Evolutionary conservation across 2,888 invertebrate species (phyloP).

Genomic region (Diaprepes abbreviatus): DNA sequence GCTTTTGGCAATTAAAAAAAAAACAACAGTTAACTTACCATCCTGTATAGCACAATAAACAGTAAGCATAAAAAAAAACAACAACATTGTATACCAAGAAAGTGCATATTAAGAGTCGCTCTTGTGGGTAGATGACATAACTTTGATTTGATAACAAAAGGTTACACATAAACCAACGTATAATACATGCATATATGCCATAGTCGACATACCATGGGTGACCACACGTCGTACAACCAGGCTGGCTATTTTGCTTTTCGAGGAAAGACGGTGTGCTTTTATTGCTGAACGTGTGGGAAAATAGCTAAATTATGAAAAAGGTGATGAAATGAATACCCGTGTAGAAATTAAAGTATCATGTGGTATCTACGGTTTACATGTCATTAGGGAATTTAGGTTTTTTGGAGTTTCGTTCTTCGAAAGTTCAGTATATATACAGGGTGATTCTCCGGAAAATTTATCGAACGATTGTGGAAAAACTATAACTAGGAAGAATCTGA

Average conservation of each 20-base stretch:
- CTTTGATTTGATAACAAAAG: slow-evolving; percentile 13
- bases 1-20: too few relatives aligned
- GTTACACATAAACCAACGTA: not conserved
- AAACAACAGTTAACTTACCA: too few relatives aligned
- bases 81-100: slow-evolving; percentile 28
- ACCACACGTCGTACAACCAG: not conserved
- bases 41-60: not conserved
- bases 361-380: too few relatives aligned
- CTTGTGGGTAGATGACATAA: slow-evolving; percentile 14
- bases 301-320: not conserved
- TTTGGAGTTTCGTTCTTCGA: too few relatives aligned
- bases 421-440: too few relatives aligned
- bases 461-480: too few relatives aligned
- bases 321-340: not conserved
- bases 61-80: slow-evolving; percentile 9
- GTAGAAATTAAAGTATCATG: too few relatives aligned
- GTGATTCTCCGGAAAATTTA: too few relatives aligned
- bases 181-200: not conserved
- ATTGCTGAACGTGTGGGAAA: slow-evolving; percentile 4
- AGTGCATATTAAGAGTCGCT: slow-evolving; percentile 31
- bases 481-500: too few relatives aligned
- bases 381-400: too few relatives aligned
- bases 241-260: not conserved
- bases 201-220: not conserved
- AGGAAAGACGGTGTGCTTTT: not conserved